phyloP scores from a whole-genome alignment of 1,140 invertebrate genomes.

The Cephus cinctus region DNA sequence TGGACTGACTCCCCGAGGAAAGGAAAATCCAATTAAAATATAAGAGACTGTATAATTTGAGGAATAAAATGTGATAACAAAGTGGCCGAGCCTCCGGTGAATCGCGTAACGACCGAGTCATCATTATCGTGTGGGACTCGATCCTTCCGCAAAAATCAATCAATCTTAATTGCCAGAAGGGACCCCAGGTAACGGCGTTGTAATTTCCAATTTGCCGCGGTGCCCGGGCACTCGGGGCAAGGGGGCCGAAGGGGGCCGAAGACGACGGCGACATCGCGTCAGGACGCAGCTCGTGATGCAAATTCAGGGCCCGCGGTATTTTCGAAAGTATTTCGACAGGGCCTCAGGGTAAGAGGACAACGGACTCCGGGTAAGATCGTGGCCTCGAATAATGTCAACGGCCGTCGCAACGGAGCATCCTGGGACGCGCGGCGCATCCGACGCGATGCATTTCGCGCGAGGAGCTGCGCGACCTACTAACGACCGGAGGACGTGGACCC shows the following conservation, averaged over 20 bases:
- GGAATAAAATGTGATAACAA: too few relatives aligned
- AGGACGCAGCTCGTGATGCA: too few relatives aligned
- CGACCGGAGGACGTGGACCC: too few relatives aligned
- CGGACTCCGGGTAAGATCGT: constrained; percentile 30
- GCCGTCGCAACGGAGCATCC: too few relatives aligned
- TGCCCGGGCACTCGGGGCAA: constrained; percentile 8
- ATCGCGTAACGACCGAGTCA: too few relatives aligned
- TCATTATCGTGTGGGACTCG: too few relatives aligned
- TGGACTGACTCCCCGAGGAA: too few relatives aligned
- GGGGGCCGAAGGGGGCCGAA: background rate
- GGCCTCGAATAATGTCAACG: constrained; percentile 14
- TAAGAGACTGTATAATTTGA: too few relatives aligned
- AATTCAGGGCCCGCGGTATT: constrained; percentile 12
- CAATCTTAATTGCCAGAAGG: constrained; percentile 41
- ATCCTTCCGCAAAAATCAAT: constrained; percentile 35
- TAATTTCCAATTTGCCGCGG: constrained; percentile 47
- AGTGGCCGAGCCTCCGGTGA: too few relatives aligned
- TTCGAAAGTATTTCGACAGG: constrained; percentile 36
- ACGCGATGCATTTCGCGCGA: constrained; percentile 8
- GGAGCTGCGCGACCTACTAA: constrained; percentile 8
- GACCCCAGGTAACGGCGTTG: constrained; percentile 19
- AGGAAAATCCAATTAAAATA: too few relatives aligned
- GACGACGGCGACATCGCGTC: background rate
- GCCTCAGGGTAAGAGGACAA: too few relatives aligned
- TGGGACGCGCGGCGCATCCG: constrained; percentile 10